Percentiles rank a stretch among this genome's conserved stretches.
These are phyloP conservation scores for Tenrec ecaudatus DNA, from an alignment of 2,113 vertebrate genomes.

Conservation along the genomic window DNA sequence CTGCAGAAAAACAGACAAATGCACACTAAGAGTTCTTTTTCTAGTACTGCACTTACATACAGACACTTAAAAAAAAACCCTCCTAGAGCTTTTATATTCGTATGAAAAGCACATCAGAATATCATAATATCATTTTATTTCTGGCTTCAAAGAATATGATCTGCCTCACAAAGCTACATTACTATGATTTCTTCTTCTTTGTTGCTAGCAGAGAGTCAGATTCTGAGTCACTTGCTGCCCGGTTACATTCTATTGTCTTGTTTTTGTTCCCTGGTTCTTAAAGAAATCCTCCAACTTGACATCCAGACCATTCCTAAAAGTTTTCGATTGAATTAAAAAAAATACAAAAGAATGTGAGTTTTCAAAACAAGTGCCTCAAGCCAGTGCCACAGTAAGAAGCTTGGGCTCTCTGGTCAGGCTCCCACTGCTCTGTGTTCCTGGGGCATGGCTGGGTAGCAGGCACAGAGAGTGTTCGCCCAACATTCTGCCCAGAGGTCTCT, in stretches of 20 bases:
- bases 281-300: constrained; percentile 32
- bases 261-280: constrained; percentile 6
- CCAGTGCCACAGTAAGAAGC: neutral
- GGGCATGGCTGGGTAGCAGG: accelerated
- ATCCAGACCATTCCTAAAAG: neutral
- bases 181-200: neutral
- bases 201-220: neutral
- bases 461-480: neutral
- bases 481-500: neutral
- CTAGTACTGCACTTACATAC: neutral
- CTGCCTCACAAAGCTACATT: too few relatives aligned
- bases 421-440: neutral
- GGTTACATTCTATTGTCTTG: neutral
- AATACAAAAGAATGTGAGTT: neutral
- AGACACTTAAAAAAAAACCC: neutral
- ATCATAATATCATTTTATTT: too few relatives aligned
- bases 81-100: neutral
- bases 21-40: neutral
- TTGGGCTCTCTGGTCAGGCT: neutral
- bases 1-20: neutral
- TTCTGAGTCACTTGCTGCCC: neutral
- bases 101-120: neutral
- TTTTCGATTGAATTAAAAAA: neutral
- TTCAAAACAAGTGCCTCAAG: neutral
- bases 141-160: too few relatives aligned